These are phyloP conservation scores for Uria lomvia DNA, from an alignment of 2,113 vertebrate species.

Conservation along the genomic window DNA sequence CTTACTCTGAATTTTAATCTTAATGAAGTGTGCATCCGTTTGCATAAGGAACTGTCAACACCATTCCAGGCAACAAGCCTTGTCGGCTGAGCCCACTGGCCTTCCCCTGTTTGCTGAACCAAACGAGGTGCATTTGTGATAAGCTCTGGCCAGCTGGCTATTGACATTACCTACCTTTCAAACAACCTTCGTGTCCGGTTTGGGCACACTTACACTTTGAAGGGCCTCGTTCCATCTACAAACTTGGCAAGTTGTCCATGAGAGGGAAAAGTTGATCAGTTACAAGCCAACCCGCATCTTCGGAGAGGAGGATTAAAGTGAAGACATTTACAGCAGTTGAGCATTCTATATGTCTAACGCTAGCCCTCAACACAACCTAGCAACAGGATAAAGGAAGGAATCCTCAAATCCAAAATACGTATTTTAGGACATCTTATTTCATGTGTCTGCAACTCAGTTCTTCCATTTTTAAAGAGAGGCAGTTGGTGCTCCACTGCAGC, in stretches of 20 bases:
- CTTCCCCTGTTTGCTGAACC: neutral
- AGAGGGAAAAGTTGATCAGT: neutral
- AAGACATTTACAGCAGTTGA: neutral
- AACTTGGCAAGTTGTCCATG: neutral
- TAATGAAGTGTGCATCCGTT: neutral
- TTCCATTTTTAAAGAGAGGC: neutral
- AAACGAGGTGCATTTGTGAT: accelerated
- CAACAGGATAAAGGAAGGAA: neutral
- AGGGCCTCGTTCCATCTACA: neutral
- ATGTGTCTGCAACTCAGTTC: neutral
- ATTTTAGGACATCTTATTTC: neutral
- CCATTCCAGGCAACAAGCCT: neutral
- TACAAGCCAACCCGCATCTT: neutral
- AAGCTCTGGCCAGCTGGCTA: neutral
- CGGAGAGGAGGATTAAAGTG: neutral
- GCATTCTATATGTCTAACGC: neutral
- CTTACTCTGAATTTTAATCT: neutral
- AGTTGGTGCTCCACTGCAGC: neutral
- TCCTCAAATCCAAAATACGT: neutral
- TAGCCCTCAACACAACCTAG: neutral
- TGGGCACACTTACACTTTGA: neutral
- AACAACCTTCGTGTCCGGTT: neutral
- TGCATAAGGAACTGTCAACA: neutral
- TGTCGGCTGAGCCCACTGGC: neutral
- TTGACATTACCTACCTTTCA: neutral